Evolutionary conservation across 2,113 vertebrate species (phyloP), one percentile per base, ranked within the genome.

Genomic region (Steatornis caripensis): DNA sequence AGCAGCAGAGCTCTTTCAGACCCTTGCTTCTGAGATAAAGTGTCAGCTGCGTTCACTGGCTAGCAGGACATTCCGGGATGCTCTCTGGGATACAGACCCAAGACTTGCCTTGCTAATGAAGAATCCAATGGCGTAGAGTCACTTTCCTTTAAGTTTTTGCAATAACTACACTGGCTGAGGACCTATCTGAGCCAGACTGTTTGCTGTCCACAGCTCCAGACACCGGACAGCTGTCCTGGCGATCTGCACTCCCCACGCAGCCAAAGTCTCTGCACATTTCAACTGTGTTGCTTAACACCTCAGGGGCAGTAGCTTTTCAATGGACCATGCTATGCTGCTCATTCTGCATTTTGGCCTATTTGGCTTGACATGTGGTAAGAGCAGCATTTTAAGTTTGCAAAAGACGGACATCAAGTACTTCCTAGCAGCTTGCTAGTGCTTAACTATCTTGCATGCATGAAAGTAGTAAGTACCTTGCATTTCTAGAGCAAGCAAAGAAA

Each of bases 211-310:
- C 29, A 41, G 57, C 45, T 54, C 57, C 64, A 49, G 57, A 43
- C 51, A n/a, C 27, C 2, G 46, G 15, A 43, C 62, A 80, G 75
- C 69, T 76, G 69, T 54, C 69, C 85, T 70, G 75, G 68, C 16
- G 4, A 60, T 14, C 43, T 3, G 1, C 4, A 10, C 20, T 58
- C 55, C n/a, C 48, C 10, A 10, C 3, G 1, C 32, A 39, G 75
- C 49, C 51, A 30, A 54, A 70, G 57, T 19, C 68, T 65, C 49
- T 5, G 4, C 11, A 21, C 26, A 12, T 53, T 54, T 65, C 10
- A 20, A 2, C 32, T 30, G 57, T 3, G 2, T 16, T 70, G 69
- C 57, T 79, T 36, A 54, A 84, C n/a, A 41, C 61, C 74, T 85
- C 55, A 46, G 49, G 54, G 62, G 21, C 61, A 53, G 62, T 3